Base-by-base conservation (phyloP, 1,140 invertebrate species). In the Papilio aristodemus region DNA sequence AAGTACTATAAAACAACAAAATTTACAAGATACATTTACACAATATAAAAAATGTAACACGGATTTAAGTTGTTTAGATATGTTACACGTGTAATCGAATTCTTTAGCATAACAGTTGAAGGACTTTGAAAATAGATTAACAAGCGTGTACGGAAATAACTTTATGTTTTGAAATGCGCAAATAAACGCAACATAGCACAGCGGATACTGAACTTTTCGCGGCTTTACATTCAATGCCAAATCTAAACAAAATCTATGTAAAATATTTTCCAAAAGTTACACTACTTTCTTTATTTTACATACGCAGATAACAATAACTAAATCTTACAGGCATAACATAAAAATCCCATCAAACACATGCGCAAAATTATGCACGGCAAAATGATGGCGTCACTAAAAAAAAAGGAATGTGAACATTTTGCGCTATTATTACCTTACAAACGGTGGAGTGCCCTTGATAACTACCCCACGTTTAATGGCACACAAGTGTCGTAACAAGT, bases 401-500 rank as follows among this genome's bases (percentile, higher is more conserved):
- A 79, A 79, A 81, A 79, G 75, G 77, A 75, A 76, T 78, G 77
- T 77, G 78, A 86, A 83, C 79, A 87, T 86, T 81, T 72, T 84
- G 81, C 79, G 72, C 80, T 89, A 87, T 91, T 91, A 91, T 89
- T 89, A 91, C 84, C 87, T 91, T 85, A 89, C 83, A 83, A 83
- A 80, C 77, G 78, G 72, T 76, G 74, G 76, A 91, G 85, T 90
- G 87, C 84, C 87, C 86, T 90, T 89, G 89, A 90, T 84, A 84
- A 85, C 81, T 81, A 85, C 87, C 87, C 87, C 75, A 81, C 81
- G 79, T 84, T 84, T 84, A 81, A 79, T 74, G 73, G 82, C 71
- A 78, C 81, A 90, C 89, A 90, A 91, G 87, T 91, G 89, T 89
- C 80, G 81, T 84, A 85, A 87, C 86, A 88, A 91, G 86, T 90